phyloP scores from a whole-genome alignment of 1,140 invertebrate genomes.

The Coenobita brevimanus region DNA sequence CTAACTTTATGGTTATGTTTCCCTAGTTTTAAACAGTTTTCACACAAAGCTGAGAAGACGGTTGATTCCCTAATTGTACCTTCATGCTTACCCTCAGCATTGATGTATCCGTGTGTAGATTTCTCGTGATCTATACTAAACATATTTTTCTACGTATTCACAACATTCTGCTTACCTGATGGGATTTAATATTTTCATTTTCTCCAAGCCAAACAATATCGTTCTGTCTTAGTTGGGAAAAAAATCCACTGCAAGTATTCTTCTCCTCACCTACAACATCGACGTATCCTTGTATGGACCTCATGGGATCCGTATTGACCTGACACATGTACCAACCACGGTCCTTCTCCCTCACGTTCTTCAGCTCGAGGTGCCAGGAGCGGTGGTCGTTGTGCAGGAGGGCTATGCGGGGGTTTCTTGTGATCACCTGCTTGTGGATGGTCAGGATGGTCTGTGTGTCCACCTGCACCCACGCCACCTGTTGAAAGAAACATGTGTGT shows the following conservation, averaged over 20 bases:
- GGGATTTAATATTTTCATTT: background rate
- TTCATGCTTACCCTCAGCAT: too few species aligned
- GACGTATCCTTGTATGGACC: conserved; percentile 72
- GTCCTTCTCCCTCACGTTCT: conserved; percentile 91
- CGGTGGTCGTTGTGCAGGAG: conserved; percentile 73
- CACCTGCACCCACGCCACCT: conserved; percentile 76
- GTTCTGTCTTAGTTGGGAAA: too few species aligned
- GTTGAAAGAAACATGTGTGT: background rate
- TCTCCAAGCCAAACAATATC: too few species aligned
- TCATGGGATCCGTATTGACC: conserved; percentile 90
- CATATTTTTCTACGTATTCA: too few species aligned
- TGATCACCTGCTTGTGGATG: conserved; percentile 73
- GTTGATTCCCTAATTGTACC: too few species aligned
- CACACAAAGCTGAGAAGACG: too few species aligned
- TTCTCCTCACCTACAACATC: conserved; percentile 72
- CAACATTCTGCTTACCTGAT: too few species aligned
- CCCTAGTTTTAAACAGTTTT: too few species aligned
- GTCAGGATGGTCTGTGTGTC: conserved; percentile 76
- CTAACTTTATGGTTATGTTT: too few species aligned
- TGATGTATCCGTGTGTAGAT: too few species aligned
- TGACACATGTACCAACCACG: conserved; percentile 96
- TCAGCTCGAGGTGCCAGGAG: conserved; percentile 84
- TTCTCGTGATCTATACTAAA: too few species aligned
- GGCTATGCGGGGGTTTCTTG: conserved; percentile 74
- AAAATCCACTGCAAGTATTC: too few species aligned